These are phyloP conservation scores for Hippocampus abdominalis DNA, from an alignment of 2,113 vertebrate genomes.

Conservation along the genomic window DNA sequence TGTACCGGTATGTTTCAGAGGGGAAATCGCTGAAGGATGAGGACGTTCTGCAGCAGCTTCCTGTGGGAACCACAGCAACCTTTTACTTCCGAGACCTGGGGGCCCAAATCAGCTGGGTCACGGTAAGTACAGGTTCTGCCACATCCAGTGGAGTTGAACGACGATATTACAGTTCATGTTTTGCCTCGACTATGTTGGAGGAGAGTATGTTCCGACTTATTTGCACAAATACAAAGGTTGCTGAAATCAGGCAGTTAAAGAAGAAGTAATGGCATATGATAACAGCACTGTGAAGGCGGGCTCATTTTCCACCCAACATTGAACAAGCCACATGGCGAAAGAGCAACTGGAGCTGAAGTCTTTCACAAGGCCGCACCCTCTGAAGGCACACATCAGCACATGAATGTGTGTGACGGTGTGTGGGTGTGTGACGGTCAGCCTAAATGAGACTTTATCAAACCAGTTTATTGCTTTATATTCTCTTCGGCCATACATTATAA, in stretches of 20 bases:
- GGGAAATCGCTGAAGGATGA: constrained; percentile 90
- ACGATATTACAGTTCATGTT: background rate
- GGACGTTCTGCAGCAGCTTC: constrained; percentile 88
- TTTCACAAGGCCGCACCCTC: too few relatives aligned
- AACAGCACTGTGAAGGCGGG: too few relatives aligned
- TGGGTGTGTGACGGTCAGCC: too few relatives aligned
- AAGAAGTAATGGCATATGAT: too few relatives aligned
- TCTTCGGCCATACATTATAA: too few relatives aligned
- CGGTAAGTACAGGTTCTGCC: constrained; percentile 70
- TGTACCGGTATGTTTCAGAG: constrained; percentile 70
- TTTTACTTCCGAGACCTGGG: constrained; percentile 94
- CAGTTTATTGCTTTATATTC: too few relatives aligned
- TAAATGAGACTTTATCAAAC: too few relatives aligned
- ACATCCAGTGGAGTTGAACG: background rate
- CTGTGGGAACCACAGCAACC: constrained; percentile 92
- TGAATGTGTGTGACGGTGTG: too few relatives aligned
- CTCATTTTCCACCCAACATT: too few relatives aligned
- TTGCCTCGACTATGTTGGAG: background rate
- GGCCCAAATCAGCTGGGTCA: constrained; percentile 96
- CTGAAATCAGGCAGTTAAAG: background rate
- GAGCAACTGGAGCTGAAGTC: too few relatives aligned
- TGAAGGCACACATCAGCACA: too few relatives aligned
- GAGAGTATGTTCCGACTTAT: background rate
- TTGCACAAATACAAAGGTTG: background rate
- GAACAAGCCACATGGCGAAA: too few relatives aligned